Percentiles rank a stretch among this genome's conserved stretches.
Evolutionary conservation across 2,888 invertebrate species (phyloP).

Genomic region (Eristalis arbustorum): DNA sequence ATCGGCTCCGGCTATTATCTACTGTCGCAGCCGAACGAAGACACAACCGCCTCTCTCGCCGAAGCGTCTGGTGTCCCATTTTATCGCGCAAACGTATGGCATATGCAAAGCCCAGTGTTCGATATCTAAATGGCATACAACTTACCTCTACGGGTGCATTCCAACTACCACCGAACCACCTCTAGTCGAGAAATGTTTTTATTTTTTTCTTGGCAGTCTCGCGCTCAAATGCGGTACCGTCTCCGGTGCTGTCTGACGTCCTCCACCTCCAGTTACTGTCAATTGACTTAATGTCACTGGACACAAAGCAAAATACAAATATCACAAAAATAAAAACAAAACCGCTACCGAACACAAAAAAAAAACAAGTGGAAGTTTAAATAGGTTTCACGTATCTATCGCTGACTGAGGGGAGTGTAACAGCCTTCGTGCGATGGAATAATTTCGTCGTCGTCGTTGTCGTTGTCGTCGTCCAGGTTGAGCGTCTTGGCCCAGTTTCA

Average conservation of each 20-base stretch:
- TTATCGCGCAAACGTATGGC: conserved; percentile 5
- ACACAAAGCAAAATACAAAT: conserved; percentile 39
- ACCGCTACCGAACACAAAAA: conserved; percentile 20
- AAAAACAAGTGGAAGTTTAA: conserved; percentile 28
- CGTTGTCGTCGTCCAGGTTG: conserved; percentile 35
- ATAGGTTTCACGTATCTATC: background rate
- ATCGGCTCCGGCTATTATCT: conserved; percentile 5
- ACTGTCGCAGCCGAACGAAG: background rate
- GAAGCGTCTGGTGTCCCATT: conserved; percentile 7
- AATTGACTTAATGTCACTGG: conserved; percentile 55
- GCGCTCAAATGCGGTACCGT: conserved; percentile 59
- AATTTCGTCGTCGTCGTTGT: conserved; percentile 43
- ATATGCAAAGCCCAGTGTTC: conserved; percentile 33
- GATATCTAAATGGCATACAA: conserved; percentile 53
- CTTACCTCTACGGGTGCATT: conserved; percentile 67
- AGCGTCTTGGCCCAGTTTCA: conserved; percentile 23
- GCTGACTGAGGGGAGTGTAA: conserved; percentile 41
- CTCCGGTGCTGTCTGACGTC: conserved; percentile 41
- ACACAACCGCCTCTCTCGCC: conserved; percentile 18
- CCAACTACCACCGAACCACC: conserved; percentile 46
- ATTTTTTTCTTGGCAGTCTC: background rate
- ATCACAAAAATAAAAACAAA: conserved; percentile 1
- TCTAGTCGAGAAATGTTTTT: conserved; percentile 26
- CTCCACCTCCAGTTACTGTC: conserved; percentile 41
- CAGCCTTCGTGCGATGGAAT: conserved; percentile 43